Conservation (phyloP, 2,888 invertebrate species). For the Empis stercorea region DNA sequence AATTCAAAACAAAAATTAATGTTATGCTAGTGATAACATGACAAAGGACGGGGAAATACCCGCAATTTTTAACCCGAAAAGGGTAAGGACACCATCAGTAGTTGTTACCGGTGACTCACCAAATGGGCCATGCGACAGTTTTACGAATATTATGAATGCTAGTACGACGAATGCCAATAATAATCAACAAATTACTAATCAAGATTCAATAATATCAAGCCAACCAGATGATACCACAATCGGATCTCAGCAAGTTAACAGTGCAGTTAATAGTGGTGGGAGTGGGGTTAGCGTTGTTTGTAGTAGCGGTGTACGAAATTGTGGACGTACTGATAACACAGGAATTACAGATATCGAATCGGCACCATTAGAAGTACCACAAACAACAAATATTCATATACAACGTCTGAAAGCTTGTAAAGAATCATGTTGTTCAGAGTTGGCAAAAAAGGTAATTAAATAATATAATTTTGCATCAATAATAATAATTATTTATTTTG, state of each 20-base stretch:
- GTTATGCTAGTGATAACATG: slow-evolving; percentile 31
- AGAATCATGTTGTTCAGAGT: slow-evolving; percentile 66
- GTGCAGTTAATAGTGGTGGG: not conserved
- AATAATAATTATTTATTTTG: slow-evolving; percentile 19
- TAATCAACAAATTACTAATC: slow-evolving; percentile 40
- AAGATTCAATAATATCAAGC: slow-evolving; percentile 45
- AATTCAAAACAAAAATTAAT: too few relatives aligned
- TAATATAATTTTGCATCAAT: not conserved
- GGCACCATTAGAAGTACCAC: slow-evolving; percentile 20
- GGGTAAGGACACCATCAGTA: slow-evolving; percentile 54
- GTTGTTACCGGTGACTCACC: slow-evolving; percentile 52
- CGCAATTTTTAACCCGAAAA: slow-evolving; percentile 67
- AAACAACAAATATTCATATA: slow-evolving; percentile 23
- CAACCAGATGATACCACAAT: slow-evolving; percentile 39
- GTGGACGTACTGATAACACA: slow-evolving; percentile 17
- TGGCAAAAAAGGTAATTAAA: slow-evolving; percentile 59
- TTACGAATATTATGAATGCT: slow-evolving; percentile 37
- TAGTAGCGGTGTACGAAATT: slow-evolving; percentile 4
- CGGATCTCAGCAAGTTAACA: slow-evolving; percentile 2
- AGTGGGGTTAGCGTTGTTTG: too few relatives aligned
- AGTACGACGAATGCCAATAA: too few relatives aligned
- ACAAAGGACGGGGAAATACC: slow-evolving; percentile 64
- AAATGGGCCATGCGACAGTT: slow-evolving; percentile 39
- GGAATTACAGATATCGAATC: slow-evolving; percentile 25
- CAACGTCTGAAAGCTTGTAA: slow-evolving; percentile 43